Evolutionary conservation across 2,797 vertebrate species (phyloP).

Genomic region (Trachops cirrhosus): DNA sequence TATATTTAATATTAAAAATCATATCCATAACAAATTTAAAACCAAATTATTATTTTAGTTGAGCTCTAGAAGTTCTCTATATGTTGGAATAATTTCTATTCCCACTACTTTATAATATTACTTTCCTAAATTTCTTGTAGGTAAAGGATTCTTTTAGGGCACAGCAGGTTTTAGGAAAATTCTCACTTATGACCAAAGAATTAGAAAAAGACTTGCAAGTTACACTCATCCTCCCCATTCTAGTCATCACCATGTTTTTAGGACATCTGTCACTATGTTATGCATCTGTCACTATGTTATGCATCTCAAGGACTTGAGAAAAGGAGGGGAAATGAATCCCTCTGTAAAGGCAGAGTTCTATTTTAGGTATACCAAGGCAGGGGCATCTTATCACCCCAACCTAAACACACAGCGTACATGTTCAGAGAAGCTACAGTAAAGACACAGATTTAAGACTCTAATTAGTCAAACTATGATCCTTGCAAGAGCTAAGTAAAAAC

Average conservation of each 20-base stretch:
- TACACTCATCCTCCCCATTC: not conserved
- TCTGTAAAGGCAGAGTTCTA: not conserved
- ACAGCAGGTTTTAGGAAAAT: not conserved
- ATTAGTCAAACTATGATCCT: not conserved
- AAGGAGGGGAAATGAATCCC: not conserved
- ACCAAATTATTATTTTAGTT: slow-evolving; percentile 32
- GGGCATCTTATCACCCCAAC: not conserved
- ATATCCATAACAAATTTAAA: slow-evolving; percentile 31
- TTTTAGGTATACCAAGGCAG: not conserved
- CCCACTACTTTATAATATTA: not conserved
- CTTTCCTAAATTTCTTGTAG: not conserved
- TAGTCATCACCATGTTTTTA: not conserved
- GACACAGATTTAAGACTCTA: not conserved
- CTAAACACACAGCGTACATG: not conserved
- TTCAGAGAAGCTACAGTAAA: not conserved
- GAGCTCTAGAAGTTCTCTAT: not conserved
- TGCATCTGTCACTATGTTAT: not conserved
- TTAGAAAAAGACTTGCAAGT: not conserved
- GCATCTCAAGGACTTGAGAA: not conserved
- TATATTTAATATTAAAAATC: slow-evolving; percentile 39
- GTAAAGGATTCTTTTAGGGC: not conserved
- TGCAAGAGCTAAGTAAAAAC: not conserved
- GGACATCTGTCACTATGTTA: not conserved
- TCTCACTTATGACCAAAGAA: not conserved
- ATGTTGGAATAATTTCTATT: not conserved